Evolutionary conservation across 1,140 invertebrate genomes (phyloP).

Genomic region (Dendroctonus valens): DNA sequence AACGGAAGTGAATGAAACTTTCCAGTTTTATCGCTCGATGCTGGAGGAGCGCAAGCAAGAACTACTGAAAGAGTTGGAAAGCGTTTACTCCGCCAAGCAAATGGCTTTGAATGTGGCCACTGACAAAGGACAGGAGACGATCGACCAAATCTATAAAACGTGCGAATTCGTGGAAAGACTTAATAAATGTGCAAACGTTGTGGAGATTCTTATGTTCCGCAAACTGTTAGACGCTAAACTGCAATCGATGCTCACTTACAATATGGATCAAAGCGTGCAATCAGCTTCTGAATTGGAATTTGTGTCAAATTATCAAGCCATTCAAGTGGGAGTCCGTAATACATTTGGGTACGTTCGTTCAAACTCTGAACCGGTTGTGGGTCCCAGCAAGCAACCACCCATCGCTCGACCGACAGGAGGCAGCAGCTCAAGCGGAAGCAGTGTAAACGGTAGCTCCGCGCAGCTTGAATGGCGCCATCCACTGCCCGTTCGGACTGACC

Average conservation of each 20-base stretch:
- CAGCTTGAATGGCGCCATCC: conserved; percentile 58
- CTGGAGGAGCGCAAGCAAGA: conserved; percentile 94
- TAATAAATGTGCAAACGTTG: conserved; percentile 82
- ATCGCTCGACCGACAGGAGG: conserved; percentile 77
- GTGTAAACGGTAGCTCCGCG: conserved; percentile 61
- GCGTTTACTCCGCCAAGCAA: conserved; percentile 87
- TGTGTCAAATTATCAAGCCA: conserved; percentile 94
- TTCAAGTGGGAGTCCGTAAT: conserved; percentile 90
- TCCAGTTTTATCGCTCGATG: conserved; percentile 92
- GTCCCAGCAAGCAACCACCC: conserved; percentile 78
- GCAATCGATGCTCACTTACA: conserved; percentile 79
- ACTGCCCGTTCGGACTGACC: conserved; percentile 66
- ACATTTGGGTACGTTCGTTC: conserved; percentile 94
- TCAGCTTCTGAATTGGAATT: conserved; percentile 87
- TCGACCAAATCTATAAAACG: conserved; percentile 90
- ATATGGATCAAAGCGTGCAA: conserved; percentile 77
- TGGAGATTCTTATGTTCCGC: conserved; percentile 92
- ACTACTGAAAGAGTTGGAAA: conserved; percentile 90
- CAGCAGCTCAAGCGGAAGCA: conserved; percentile 60
- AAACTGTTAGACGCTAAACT: conserved; percentile 90
- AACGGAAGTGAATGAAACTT: conserved; percentile 92
- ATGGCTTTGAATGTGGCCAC: conserved; percentile 80
- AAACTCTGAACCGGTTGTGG: conserved; percentile 66
- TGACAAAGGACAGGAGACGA: conserved; percentile 90
- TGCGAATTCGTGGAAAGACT: conserved; percentile 92